Evolutionary conservation across 2,888 invertebrate species (phyloP), one percentile per base, ranked within the genome.

Genomic region (Microctonus hyperodae): DNA sequence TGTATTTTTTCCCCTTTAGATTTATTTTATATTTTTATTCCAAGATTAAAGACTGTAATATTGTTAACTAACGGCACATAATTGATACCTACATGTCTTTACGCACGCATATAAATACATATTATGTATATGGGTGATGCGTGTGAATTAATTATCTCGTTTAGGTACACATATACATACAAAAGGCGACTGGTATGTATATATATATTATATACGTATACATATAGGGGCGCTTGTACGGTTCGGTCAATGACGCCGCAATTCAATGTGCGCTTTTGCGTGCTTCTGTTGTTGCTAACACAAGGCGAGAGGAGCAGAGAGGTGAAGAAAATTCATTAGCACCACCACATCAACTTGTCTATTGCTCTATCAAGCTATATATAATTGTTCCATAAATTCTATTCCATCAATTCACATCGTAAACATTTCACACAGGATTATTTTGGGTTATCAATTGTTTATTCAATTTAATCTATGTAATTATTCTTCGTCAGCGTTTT

Each of bases 241-340:
- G 44, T 70, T 51, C 51, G 65, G 50, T 68, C 64, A 60, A 65
- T 61, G 64, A 68, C 60, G 62, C n/a, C n/a, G n/a, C n/a, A n/a
- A n/a, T n/a, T n/a, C n/a, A n/a, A n/a, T n/a, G n/a, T n/a, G n/a
- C n/a, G n/a, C 64, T 33, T 35, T 44, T 44, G 40, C 16, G 16
- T 16, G 6, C 44, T 44, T 44, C 44, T 44, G 44, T 44, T 44
- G 44, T 44, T 44, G 4, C 44, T 5, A 44, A 16, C 16, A n/a
- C 16, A 7, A 16, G 7, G 44, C 7, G 44, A n/a, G 37, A 13
- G 62, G 3, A 31, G 22, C 35, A 4, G 28, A 56, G 56, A 28
- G 56, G 33, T 22, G n/a, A n/a, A 40, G 40, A 48, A 13, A 13
- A n/a, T 44, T 37, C 28, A 25, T 33, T 50, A 48, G 50, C 48